These are phyloP conservation scores for Brachyistius frenatus DNA, from an alignment of 2,113 vertebrate species.

Conservation along the genomic window DNA sequence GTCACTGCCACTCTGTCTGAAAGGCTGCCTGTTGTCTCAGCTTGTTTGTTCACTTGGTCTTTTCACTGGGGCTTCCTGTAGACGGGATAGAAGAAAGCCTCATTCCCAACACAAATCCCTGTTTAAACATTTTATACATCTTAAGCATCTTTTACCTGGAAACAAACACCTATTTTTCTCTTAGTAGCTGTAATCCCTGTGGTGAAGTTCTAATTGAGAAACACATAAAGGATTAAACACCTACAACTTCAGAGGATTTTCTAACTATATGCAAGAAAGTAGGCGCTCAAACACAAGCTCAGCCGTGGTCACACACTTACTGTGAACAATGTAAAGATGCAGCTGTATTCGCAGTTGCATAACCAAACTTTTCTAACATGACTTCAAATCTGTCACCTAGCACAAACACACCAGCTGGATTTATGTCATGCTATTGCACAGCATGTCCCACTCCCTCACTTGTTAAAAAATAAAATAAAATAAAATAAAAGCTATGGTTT, in stretches of 20 bases:
- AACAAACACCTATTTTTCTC: constrained; percentile 46
- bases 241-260: constrained; percentile 31
- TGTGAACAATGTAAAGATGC: neutral
- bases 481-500: neutral
- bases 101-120: constrained; percentile 56
- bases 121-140: constrained; percentile 48
- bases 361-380: constrained; percentile 15
- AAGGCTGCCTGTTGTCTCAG: constrained; percentile 62
- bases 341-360: constrained; percentile 28
- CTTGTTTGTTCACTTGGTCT: constrained; percentile 59
- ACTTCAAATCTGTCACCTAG: constrained; percentile 13
- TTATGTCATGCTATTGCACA: neutral
- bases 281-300: neutral
- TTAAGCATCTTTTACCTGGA: constrained; percentile 52
- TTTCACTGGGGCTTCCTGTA: constrained; percentile 62
- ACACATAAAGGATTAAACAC: constrained; percentile 54
- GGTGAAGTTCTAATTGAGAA: constrained; percentile 48
- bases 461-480: neutral
- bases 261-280: constrained; percentile 8
- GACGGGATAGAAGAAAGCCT: constrained; percentile 33
- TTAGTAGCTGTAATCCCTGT: constrained; percentile 53
- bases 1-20: constrained; percentile 67
- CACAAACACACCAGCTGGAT: constrained; percentile 1
- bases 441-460: neutral
- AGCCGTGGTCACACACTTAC: neutral